These are phyloP conservation scores for Callimorpha dominula DNA, from an alignment of 2,888 invertebrate species.

Conservation along the genomic window DNA sequence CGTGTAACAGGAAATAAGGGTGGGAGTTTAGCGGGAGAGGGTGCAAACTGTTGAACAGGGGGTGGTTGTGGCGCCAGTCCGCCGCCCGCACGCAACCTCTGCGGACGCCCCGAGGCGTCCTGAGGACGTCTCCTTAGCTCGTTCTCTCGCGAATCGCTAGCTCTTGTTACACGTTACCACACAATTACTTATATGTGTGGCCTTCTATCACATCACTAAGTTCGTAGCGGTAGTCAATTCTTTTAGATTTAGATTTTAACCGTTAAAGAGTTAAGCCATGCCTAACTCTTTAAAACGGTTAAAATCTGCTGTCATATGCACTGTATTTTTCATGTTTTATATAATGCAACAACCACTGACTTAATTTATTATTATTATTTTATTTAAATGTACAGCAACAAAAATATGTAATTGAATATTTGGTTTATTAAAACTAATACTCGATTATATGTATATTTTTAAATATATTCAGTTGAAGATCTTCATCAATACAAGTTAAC, in stretches of 20 bases:
- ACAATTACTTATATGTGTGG: conserved; percentile 23
- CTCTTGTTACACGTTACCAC: conserved; percentile 38
- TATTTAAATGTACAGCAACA: background rate
- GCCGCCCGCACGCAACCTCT: conserved; percentile 69
- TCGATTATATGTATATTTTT: too few species aligned
- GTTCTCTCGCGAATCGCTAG: conserved; percentile 51
- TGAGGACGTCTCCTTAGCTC: conserved; percentile 39
- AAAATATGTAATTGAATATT: too few species aligned
- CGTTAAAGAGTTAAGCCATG: too few species aligned
- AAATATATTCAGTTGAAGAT: too few species aligned
- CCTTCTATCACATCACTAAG: background rate
- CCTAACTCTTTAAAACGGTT: background rate
- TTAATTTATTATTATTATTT: background rate
- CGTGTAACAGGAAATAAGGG: conserved; percentile 60
- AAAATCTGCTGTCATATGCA: background rate
- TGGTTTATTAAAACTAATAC: too few species aligned
- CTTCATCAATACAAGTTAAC: too few species aligned
- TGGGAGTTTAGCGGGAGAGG: conserved; percentile 69
- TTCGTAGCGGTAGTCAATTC: too few species aligned
- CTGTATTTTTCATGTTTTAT: background rate
- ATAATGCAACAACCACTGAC: background rate
- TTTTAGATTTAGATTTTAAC: background rate
- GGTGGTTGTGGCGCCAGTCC: conserved; percentile 80
- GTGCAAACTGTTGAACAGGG: conserved; percentile 84
- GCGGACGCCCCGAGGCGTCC: conserved; percentile 57